Evolutionary conservation across 2,888 invertebrate genomes (phyloP).

Genomic region (Sthenelais limicola): DNA sequence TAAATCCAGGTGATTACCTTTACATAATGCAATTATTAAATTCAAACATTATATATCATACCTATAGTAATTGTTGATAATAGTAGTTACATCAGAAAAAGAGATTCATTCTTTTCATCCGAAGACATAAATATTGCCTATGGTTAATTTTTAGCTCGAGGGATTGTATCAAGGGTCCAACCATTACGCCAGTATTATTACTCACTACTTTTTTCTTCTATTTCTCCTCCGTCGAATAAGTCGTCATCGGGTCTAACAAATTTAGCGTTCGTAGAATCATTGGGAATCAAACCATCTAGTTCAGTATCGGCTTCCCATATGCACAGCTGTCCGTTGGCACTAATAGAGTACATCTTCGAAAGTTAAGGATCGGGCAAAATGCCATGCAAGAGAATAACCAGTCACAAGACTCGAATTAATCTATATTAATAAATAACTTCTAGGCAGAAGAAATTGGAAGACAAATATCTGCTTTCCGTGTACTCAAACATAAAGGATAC

Average conservation of each 20-base stretch:
- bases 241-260: neutral
- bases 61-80: too few species aligned
- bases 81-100: too few species aligned
- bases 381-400: neutral
- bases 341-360: conserved; percentile 64
- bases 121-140: too few species aligned
- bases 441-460: conserved; percentile 1
- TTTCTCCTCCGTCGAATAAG: neutral
- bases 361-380: neutral
- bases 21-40: too few species aligned
- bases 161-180: too few species aligned
- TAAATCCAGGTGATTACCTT: too few species aligned
- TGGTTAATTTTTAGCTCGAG: too few species aligned
- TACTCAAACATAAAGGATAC: conserved; percentile 72
- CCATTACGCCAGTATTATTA: too few species aligned
- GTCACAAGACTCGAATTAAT: neutral
- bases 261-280: conserved; percentile 8
- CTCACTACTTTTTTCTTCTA: conserved; percentile 6
- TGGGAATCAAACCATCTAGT: conserved; percentile 78
- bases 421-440: neutral
- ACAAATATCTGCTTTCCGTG: neutral
- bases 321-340: conserved; percentile 85
- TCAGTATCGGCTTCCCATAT: conserved; percentile 89
- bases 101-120: too few species aligned
- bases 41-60: too few species aligned